These are phyloP conservation scores for Drosophila paucipuncta DNA, from an alignment of 2,888 invertebrate genomes.

Conservation along the genomic window DNA sequence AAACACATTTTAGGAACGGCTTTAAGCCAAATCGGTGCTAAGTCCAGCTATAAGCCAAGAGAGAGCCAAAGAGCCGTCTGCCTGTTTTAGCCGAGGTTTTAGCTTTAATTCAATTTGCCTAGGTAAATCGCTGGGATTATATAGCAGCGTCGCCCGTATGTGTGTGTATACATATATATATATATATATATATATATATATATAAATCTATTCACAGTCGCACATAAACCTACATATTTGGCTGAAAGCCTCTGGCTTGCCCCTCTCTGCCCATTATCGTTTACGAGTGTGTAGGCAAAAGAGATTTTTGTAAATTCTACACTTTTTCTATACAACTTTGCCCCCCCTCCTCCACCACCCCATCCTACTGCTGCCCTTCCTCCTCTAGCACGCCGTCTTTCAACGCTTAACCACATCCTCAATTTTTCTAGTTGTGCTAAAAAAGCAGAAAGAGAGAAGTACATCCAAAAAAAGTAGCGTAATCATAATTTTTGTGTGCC, in stretches of 20 bases:
- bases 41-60: conserved; percentile 55
- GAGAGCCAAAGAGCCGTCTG: conserved; percentile 19
- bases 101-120: conserved; percentile 76
- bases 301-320: conserved; percentile 67
- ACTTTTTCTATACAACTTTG: conserved; percentile 25
- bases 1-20: conserved; percentile 42
- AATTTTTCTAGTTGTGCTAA: conserved; percentile 71
- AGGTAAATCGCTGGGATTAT: conserved; percentile 71
- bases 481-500: conserved; percentile 63
- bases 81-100: conserved; percentile 52
- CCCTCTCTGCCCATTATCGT: conserved; percentile 23
- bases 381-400: conserved; percentile 5
- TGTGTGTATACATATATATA: background rate
- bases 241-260: conserved; percentile 13
- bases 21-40: conserved; percentile 68
- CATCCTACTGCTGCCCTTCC: background rate
- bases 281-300: conserved; percentile 61
- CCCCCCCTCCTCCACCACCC: background rate
- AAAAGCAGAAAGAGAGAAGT: conserved; percentile 30
- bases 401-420: conserved; percentile 71
- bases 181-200: background rate
- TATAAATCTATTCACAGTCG: background rate
- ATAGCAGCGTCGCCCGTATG: conserved; percentile 39
- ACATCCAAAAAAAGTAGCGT: conserved; percentile 18
- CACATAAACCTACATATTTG: conserved; percentile 58